These are phyloP conservation scores for Eidolon dupreanum DNA, from an alignment of 2,797 vertebrate species.

Conservation along the genomic window DNA sequence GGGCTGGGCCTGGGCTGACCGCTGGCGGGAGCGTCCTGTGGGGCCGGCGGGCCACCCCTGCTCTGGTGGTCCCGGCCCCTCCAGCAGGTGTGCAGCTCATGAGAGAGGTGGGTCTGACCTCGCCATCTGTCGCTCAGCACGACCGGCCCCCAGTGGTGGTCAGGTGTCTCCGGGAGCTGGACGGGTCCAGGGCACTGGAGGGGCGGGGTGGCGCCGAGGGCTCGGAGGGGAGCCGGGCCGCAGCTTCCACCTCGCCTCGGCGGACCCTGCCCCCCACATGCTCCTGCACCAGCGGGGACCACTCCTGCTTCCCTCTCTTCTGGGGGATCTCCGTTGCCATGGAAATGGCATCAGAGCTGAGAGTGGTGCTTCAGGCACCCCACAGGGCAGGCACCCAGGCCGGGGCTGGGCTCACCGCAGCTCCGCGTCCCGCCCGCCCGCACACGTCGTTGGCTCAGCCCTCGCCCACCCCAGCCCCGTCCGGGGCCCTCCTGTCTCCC, in stretches of 20 bases:
- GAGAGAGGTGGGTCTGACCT: no score
- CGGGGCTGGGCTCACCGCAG: not conserved
- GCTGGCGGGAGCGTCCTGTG: no score
- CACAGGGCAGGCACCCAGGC: not conserved
- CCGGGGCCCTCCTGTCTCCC: no score
- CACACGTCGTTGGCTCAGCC: not conserved
- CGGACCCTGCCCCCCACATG: not conserved
- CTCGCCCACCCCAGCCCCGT: not conserved
- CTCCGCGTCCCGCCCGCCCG: accelerated
- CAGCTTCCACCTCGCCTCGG: not conserved
- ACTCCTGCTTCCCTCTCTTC: not conserved
- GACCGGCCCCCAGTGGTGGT: accelerated
- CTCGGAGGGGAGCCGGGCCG: not conserved
- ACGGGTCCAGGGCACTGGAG: not conserved
- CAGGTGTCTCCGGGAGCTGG: accelerated
- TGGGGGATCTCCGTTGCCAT: not conserved
- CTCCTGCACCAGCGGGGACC: not conserved
- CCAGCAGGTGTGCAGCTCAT: not conserved
- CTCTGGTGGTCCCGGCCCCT: not conserved
- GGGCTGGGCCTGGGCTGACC: not conserved
- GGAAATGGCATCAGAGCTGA: not conserved
- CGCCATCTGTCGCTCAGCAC: no score
- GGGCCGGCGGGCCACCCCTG: no score
- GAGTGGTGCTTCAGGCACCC: not conserved
- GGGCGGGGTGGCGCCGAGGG: not conserved